These are phyloP conservation scores for Phalacrocorax brasilianus DNA, from an alignment of 2,113 vertebrate genomes.

Conservation along the genomic window DNA sequence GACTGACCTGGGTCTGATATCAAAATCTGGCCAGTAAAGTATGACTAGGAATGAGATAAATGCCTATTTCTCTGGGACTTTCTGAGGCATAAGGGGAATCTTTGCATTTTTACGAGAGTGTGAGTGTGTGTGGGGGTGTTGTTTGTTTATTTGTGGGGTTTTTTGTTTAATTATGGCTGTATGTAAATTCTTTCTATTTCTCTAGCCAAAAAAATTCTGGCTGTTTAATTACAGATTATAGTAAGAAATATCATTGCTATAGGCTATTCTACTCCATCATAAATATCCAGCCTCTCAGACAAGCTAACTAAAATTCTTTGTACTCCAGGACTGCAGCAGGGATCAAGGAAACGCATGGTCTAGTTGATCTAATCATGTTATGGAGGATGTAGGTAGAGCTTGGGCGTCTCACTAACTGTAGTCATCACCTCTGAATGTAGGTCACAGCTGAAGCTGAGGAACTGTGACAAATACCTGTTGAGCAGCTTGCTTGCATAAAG, in stretches of 20 bases:
- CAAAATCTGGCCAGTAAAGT: neutral
- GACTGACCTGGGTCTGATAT: neutral
- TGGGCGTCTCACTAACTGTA: neutral
- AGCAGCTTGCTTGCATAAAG: neutral
- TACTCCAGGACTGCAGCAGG: neutral
- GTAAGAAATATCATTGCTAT: neutral
- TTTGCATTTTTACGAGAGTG: neutral
- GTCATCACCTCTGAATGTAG: neutral
- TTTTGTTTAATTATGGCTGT: neutral
- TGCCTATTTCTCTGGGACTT: neutral
- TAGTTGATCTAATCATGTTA: neutral
- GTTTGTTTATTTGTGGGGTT: neutral
- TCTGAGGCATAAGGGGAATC: neutral
- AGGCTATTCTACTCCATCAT: neutral
- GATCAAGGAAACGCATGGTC: neutral
- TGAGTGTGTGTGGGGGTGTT: no score
- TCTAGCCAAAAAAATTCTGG: neutral
- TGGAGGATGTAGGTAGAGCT: neutral
- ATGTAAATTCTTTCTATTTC: neutral
- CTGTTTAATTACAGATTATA: neutral
- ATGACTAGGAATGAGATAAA: neutral
- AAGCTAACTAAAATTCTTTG: neutral
- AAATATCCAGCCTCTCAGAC: neutral
- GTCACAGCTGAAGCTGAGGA: neutral
- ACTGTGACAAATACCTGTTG: fast-evolving